These are phyloP conservation scores for Batillaria attramentaria DNA, from an alignment of 1,140 invertebrate genomes.

Conservation along the genomic window DNA sequence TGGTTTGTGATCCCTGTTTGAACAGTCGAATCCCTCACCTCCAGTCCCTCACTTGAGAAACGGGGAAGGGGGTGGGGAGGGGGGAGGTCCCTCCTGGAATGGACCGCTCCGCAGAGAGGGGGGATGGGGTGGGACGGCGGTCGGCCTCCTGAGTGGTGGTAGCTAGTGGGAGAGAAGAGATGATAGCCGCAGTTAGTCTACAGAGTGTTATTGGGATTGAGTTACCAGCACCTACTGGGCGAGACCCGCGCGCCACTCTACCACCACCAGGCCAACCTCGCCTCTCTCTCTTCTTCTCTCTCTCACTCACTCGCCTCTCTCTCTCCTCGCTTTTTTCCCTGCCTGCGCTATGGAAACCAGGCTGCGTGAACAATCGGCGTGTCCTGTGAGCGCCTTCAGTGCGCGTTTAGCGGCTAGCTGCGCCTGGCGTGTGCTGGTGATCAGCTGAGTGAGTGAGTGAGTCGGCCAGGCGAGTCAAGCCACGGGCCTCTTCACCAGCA, in stretches of 20 bases:
- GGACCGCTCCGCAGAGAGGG: constrained; percentile 11
- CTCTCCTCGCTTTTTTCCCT: not conserved
- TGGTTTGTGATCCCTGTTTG: not conserved
- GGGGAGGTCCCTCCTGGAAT: too few relatives aligned
- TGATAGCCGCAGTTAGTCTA: constrained; percentile 13
- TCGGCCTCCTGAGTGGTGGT: not conserved
- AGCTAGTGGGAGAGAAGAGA: not conserved
- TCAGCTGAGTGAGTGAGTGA: constrained; percentile 1
- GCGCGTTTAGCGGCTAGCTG: too few relatives aligned
- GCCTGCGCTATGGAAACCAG: constrained; percentile 5
- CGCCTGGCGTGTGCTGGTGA: too few relatives aligned
- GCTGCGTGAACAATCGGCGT: constrained; percentile 3
- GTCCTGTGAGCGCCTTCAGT: not conserved
- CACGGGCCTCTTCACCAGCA: constrained; percentile 4
- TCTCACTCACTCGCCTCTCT: not conserved
- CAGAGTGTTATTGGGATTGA: constrained; percentile 17
- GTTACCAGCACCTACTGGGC: constrained; percentile 14
- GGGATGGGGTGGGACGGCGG: constrained; percentile 6
- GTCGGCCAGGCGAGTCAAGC: too few relatives aligned
- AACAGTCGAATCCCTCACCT: not conserved
- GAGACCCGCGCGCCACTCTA: too few relatives aligned
- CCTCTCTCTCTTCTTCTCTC: not conserved
- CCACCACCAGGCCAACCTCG: not conserved
- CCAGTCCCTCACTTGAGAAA: too few relatives aligned
- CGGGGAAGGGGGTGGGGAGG: too few relatives aligned